Evolutionary conservation across 1,140 invertebrate genomes (phyloP).

Genomic region (Stegodyphus mimosarum): DNA sequence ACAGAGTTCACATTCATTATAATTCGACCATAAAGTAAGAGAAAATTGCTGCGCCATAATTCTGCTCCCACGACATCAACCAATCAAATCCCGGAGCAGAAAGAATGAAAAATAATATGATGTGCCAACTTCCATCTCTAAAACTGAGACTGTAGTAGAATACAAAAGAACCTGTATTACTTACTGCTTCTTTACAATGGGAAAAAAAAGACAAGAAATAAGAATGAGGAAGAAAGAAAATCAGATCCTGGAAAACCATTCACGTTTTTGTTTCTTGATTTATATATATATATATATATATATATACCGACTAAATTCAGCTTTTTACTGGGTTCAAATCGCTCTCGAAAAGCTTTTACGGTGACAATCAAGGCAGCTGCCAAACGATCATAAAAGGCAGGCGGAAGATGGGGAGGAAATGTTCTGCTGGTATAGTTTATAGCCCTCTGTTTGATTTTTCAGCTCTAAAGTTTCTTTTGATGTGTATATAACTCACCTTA

Average conservation of each 20-base stretch:
- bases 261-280: conserved; percentile 23
- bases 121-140: not conserved
- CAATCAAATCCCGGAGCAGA: not conserved
- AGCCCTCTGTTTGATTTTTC: conserved; percentile 6
- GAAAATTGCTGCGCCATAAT: not conserved
- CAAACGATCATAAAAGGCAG: conserved; percentile 3
- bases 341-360: not conserved
- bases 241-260: too few relatives aligned
- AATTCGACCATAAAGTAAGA: not conserved
- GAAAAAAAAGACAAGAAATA: not conserved
- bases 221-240: not conserved
- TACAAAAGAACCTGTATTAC: not conserved
- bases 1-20: conserved; percentile 4
- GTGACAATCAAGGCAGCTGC: conserved; percentile 22
- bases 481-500: too few relatives aligned
- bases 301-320: too few relatives aligned
- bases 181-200: not conserved
- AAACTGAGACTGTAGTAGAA: conserved; percentile 5
- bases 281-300: conserved; percentile 15
- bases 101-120: not conserved
- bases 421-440: conserved; percentile 13
- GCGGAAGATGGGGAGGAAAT: not conserved
- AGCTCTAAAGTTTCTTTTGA: not conserved
- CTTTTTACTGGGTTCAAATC: conserved; percentile 1
- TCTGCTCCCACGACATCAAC: not conserved